phyloP scores from a whole-genome alignment of 64 coral and sea anemone genomes.

The Porites lutea region DNA sequence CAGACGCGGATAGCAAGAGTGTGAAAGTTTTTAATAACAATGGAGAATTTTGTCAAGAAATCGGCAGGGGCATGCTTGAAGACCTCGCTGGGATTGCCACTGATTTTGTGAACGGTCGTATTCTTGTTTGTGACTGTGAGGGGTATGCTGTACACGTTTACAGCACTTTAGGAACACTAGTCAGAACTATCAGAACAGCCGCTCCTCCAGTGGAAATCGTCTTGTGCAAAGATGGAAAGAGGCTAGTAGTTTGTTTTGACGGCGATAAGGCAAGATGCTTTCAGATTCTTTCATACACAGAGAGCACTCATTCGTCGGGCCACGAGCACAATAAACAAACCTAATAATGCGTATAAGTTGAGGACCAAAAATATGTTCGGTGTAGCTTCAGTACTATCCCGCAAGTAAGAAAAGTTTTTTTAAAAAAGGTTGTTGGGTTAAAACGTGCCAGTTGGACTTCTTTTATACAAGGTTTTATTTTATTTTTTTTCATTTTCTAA shows the following conservation, averaged over 20 bases:
- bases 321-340: background rate
- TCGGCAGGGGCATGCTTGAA: slow-evolving; percentile 18
- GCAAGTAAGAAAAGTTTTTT: no score
- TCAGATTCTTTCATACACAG: slow-evolving; percentile 5
- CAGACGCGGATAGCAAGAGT: slow-evolving; percentile 32
- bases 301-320: background rate
- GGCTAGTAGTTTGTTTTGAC: slow-evolving; percentile 20
- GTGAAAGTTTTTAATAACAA: slow-evolving; percentile 3
- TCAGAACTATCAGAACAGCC: slow-evolving; percentile 6
- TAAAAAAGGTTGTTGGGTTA: no score
- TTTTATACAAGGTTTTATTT: no score
- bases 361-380: no score
- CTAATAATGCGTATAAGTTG: background rate
- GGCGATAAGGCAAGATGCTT: slow-evolving; percentile 16
- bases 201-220: slow-evolving; percentile 25
- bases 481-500: no score
- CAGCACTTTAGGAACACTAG: slow-evolving; percentile 1
- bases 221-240: slow-evolving; percentile 3
- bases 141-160: slow-evolving; percentile 14
- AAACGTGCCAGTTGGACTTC: no score
- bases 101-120: background rate
- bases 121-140: slow-evolving; percentile 23
- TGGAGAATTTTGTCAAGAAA: slow-evolving; percentile 18
- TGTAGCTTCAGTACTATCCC: no score
- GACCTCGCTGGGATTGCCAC: slow-evolving; percentile 3